Conservation (phyloP, 2,113 vertebrate genomes). For the Balaenoptera acutorostrata region DNA sequence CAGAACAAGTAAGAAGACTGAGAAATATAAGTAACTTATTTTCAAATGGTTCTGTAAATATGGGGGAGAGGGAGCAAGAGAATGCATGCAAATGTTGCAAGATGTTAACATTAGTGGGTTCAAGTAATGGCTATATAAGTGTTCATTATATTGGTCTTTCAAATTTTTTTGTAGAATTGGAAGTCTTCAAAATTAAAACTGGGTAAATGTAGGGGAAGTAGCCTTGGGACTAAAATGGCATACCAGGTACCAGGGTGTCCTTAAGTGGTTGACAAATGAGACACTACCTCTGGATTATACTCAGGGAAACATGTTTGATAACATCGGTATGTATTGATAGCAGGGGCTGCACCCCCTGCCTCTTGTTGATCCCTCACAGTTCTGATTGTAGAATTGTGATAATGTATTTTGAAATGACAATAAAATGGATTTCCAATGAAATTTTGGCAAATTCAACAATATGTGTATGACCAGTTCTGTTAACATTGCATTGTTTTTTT, state of each 20-base stretch:
- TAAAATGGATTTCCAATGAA: not conserved
- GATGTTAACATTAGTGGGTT: not conserved
- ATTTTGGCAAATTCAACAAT: not conserved
- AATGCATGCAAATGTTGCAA: not conserved
- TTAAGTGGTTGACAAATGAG: not conserved
- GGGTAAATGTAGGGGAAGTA: not conserved
- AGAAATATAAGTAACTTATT: not conserved
- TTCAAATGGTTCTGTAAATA: not conserved
- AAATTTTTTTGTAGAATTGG: not conserved
- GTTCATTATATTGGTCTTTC: not conserved
- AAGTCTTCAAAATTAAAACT: not conserved
- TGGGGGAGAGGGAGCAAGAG: not conserved
- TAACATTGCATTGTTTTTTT: not conserved
- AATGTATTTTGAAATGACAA: not conserved
- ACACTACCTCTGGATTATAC: not conserved
- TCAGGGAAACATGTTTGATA: not conserved
- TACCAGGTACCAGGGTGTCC: not conserved
- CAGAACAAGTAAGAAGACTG: not conserved
- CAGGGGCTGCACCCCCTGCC: rapidly evolving
- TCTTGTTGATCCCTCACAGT: not conserved
- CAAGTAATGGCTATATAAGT: not conserved
- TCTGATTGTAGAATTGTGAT: not conserved
- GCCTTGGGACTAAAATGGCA: not conserved
- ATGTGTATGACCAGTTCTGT: not conserved
- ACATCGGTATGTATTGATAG: not conserved